A percentile compares a stretch with the other conserved stretches of the same genome.
Conservation (phyloP, 2,113 vertebrate species). For the Lampris incognitus region DNA sequence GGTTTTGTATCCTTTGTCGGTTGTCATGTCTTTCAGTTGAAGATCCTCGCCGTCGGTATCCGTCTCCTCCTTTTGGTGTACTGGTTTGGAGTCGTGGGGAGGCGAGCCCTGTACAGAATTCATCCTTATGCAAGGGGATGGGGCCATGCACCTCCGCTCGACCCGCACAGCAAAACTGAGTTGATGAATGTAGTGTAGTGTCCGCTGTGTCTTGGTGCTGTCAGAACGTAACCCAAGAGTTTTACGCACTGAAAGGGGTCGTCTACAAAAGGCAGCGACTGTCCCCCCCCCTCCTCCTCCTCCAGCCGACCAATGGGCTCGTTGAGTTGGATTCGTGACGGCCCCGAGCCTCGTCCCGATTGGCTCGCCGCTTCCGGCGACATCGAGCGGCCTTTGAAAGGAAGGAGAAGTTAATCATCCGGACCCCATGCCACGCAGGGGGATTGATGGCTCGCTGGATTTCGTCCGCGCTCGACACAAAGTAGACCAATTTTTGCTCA, state of each 20-base stretch:
- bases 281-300: conserved; percentile 61
- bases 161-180: conserved; percentile 57
- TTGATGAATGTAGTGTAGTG: conserved; percentile 46
- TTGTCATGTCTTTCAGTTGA: conserved; percentile 75
- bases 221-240: conserved; percentile 54
- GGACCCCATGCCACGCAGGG: conserved; percentile 81
- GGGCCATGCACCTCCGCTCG: conserved; percentile 80
- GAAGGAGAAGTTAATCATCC: conserved; percentile 84
- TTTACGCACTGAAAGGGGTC: conserved; percentile 60
- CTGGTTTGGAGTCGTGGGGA: conserved; percentile 67
- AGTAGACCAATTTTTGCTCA: conserved; percentile 85
- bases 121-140: conserved; percentile 78
- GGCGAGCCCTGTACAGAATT: conserved; percentile 80
- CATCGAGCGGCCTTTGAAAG: conserved; percentile 80
- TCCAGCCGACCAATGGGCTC: conserved; percentile 76
- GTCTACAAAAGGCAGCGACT: conserved; percentile 78
- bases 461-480: conserved; percentile 73
- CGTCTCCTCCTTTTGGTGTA: conserved; percentile 70
- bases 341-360: conserved; percentile 60
- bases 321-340: conserved; percentile 65
- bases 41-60: conserved; percentile 76
- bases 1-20: conserved; percentile 75
- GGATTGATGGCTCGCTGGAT: conserved; percentile 78
- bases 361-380: conserved; percentile 71
- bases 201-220: conserved; percentile 59